Conservation (phyloP, 35 echinoderm and acorn worm genomes). For the Lytechinus variegatus region DNA sequence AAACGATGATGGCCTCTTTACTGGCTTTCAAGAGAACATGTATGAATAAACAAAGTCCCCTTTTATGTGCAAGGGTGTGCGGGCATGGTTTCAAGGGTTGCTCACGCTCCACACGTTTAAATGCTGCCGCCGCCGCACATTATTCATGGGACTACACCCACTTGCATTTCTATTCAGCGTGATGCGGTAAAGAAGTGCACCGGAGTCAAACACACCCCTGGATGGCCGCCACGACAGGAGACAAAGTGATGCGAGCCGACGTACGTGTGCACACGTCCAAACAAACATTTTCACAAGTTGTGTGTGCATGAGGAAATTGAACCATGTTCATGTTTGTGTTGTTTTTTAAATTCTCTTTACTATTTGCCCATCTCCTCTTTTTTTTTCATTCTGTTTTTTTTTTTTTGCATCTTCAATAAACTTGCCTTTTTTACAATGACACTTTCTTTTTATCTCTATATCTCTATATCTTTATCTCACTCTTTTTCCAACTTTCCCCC, state of each 20-base stretch:
- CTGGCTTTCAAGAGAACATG: not conserved
- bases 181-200: not conserved
- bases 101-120: not conserved
- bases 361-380: not conserved
- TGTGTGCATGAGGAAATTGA: not conserved
- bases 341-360: not conserved
- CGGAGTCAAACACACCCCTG: not conserved
- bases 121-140: not conserved
- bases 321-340: not conserved
- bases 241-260: not conserved
- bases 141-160: slow-evolving; percentile 31
- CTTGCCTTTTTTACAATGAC: not conserved
- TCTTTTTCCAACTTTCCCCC: no score
- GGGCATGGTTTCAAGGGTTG: not conserved
- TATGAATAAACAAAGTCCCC: not conserved
- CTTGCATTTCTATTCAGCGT: slow-evolving; percentile 18
- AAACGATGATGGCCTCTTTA: slow-evolving; percentile 7
- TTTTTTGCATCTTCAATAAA: not conserved
- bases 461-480: not conserved
- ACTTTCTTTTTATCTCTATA: not conserved
- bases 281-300: not conserved
- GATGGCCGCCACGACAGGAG: not conserved
- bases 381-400: not conserved
- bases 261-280: not conserved
- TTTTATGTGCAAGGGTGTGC: not conserved